Base-by-base conservation (phyloP, 2,888 invertebrate genomes). In the Mythimna ferrago region DNA sequence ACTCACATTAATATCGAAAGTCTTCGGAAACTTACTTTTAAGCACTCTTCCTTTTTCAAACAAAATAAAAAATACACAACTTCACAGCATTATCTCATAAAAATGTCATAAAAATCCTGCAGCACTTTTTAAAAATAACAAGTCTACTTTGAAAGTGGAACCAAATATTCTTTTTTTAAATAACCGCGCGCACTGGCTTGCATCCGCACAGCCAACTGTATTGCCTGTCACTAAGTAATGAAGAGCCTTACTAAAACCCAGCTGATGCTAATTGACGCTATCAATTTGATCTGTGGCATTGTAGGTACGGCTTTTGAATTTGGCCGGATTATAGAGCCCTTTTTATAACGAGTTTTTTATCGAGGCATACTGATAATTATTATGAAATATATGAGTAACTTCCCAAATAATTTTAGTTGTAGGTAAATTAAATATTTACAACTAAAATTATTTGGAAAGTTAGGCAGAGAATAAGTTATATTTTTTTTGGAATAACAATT, bases 211-310 rank as follows among this genome's bases (percentile, higher is more conserved):
- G 67, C 48, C 57, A 67, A 65, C 69, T 41, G 56, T 65, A 56
- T 75, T 71, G 63, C 68, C 58, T 83, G 66, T 53, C 51, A 81
- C 83, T 75, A 71, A 75, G 63, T 51, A 66, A 66, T 32, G 64
- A 66, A 67, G 51, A 82, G 62, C 57, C 65, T 66, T 60, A 48
- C 67, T 66, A 64, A 51, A 70, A 73, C 56, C 61, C 73, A 56
- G 41, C 64, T 61, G 54, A 64, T 76, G 62, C 57, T 54, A 73
- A 76, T 62, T 53, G 56, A 68, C 53, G 57, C 53, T 61, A 64
- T 76, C 32, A 44, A 44, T 63, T 48, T 69, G 66, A 57, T 76
- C 48, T 48, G 9, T 5, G 44, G 32, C 44, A 56, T 64, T 21
- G 57, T 57, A 41, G 66, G 11, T 44, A 56, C 6, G 41, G 35